Base-by-base conservation (phyloP, 2,797 vertebrate species). In the Nyctibius grandis region DNA sequence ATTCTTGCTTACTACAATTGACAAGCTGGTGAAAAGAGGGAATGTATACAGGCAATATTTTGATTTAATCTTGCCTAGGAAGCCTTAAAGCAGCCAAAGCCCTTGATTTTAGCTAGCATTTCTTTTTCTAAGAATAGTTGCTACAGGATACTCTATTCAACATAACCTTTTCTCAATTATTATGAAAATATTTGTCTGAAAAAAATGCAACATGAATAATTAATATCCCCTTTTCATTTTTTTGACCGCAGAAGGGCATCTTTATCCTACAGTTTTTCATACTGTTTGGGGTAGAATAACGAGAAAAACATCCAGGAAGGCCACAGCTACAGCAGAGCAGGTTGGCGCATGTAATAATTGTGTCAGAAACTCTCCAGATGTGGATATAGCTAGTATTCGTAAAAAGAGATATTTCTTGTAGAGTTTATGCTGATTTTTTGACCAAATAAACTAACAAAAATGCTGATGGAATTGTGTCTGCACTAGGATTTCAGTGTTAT, bases 11-110 rank as follows among this genome's bases (percentile, higher is more conserved):
- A 65, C 15, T 20, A 48, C 73, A 50, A 3, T 18, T 95, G 93
- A 91, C 89, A 70, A 97, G 84, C 77, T 75, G 65, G 60, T 88
- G 82, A 94, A 93, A 94, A 92, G 93, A 57, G 45, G 13, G 88
- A 86, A 91, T 61, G 78, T 64, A 54, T 78, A 87, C 50, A 56
- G 75, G 87, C 68, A 87, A 68, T 88, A 70, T 75, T 80, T 96
- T 91, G 79, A 93, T 92, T 59, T 69, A 86, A 85, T 90, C 80
- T 95, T 90, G 56, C 34, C 44, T 77, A 81, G 82, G 79, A 96
- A 94, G 72, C 72, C 72, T 50, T 83, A 85, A 94, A 94, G 77
- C 88, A 91, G 83, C 76, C 83, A 61, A 69, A 91, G 63, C 40
- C 70, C 63, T 84, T 51, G 61, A 74, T 67, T 93, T 84, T 61